Conservation (phyloP, 2,797 vertebrate species). For the Molothrus ater region DNA sequence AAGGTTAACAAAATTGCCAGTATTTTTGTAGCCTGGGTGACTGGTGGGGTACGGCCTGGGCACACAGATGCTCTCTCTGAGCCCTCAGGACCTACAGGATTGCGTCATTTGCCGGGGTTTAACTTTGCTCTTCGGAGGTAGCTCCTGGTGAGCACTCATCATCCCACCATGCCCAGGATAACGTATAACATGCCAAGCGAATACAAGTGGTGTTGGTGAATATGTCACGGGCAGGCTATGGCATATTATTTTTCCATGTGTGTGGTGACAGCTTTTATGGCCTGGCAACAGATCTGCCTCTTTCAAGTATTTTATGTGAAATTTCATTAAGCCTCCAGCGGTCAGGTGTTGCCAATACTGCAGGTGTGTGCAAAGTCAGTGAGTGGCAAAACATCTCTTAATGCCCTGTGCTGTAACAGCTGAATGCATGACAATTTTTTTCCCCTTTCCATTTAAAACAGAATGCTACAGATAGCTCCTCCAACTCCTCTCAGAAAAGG, state of each 20-base stretch:
- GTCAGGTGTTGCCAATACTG: neutral
- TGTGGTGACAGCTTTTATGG: conserved; percentile 25
- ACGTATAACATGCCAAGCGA: neutral
- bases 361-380: neutral
- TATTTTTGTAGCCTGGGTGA: neutral
- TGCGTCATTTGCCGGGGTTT: neutral
- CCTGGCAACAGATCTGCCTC: conserved; percentile 22
- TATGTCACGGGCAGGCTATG: neutral
- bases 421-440: neutral
- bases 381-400: neutral
- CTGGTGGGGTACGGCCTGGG: neutral
- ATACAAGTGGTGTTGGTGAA: neutral
- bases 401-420: neutral
- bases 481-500: conserved; percentile 95
- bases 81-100: neutral
- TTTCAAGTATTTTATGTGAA: conserved; percentile 5
- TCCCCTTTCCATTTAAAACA: conserved; percentile 64
- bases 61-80: neutral
- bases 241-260: conserved; percentile 7
- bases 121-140: neutral
- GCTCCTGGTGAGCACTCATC: neutral
- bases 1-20: neutral
- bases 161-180: neutral
- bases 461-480: conserved; percentile 97
- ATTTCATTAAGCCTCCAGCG: neutral